phyloP scores from a whole-genome alignment of 2,888 invertebrate species.

The Cartodere bifasciata region DNA sequence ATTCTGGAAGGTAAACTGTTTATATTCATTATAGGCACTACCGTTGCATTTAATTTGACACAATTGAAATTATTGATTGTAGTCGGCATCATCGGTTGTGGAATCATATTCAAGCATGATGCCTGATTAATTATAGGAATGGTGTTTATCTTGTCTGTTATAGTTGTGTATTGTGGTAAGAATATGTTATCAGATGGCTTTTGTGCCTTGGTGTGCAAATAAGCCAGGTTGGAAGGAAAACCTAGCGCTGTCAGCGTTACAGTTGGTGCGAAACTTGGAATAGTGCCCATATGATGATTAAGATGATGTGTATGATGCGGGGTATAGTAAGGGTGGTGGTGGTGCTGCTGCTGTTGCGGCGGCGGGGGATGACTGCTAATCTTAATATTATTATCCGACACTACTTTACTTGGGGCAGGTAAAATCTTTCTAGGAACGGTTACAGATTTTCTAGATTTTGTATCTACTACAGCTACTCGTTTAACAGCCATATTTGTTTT shows the following conservation, averaged over 20 bases:
- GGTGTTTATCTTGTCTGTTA: constrained; percentile 28
- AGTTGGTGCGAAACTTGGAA: constrained; percentile 29
- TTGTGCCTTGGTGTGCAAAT: constrained; percentile 32
- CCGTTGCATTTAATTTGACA: constrained; percentile 34
- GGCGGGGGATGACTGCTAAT: constrained; percentile 11
- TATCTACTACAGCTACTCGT: constrained; percentile 15
- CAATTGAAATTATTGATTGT: constrained; percentile 32
- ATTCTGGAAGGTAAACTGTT: constrained; percentile 30
- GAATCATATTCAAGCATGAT: constrained; percentile 31
- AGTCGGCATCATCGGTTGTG: constrained; percentile 28
- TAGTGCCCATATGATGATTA: constrained; percentile 14
- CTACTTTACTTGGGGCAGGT: constrained; percentile 32
- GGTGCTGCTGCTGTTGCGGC: constrained; percentile 2
- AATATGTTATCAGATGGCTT: constrained; percentile 31
- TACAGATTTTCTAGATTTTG: constrained; percentile 26
- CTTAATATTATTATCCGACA: constrained; percentile 23
- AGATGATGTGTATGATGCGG: constrained; percentile 20
- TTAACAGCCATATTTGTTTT: constrained; percentile 32
- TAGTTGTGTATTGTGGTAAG: constrained; percentile 30
- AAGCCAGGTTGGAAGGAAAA: constrained; percentile 31
- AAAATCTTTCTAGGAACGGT: constrained; percentile 33
- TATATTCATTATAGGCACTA: constrained; percentile 36
- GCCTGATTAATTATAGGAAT: constrained; percentile 30
- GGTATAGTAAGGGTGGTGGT: constrained; percentile 1
- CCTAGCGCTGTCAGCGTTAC: constrained; percentile 31